These are phyloP conservation scores for Drosophila truncata DNA, from an alignment of 1,140 invertebrate species.

Conservation along the genomic window DNA sequence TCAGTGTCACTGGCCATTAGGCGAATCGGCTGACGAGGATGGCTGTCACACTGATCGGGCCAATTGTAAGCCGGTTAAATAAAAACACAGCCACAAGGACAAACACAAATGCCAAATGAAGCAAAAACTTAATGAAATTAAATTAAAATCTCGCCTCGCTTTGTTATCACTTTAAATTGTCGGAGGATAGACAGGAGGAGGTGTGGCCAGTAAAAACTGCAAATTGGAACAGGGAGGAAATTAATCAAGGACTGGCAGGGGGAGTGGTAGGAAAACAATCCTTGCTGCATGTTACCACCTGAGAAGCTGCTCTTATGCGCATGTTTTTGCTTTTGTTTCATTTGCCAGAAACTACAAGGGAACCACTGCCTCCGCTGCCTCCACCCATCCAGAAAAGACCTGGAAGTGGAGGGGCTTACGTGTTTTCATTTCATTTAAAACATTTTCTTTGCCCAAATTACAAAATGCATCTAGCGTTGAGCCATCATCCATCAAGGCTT, in stretches of 20 bases:
- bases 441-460: constrained; percentile 80
- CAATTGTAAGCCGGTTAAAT: constrained; percentile 51
- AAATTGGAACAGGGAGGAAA: constrained; percentile 13
- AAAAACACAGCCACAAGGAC: constrained; percentile 18
- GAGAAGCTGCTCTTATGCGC: constrained; percentile 27
- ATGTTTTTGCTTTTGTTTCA: constrained; percentile 74
- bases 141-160: constrained; percentile 29
- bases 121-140: constrained; percentile 22
- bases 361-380: background rate
- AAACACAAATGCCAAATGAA: constrained; percentile 8
- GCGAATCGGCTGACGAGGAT: constrained; percentile 7
- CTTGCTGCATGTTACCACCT: constrained; percentile 41
- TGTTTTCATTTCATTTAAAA: constrained; percentile 83
- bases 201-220: background rate
- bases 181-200: background rate
- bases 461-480: constrained; percentile 47
- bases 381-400: background rate
- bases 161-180: constrained; percentile 37
- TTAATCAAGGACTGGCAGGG: constrained; percentile 21
- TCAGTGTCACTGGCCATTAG: constrained; percentile 75
- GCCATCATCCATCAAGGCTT: constrained; percentile 5
- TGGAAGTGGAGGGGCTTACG: constrained; percentile 19
- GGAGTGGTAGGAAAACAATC: constrained; percentile 25
- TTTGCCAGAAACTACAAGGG: constrained; percentile 75
- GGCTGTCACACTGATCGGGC: constrained; percentile 31